Base-by-base conservation (phyloP, 2,797 vertebrate genomes). In the Sparidentex hasta region DNA sequence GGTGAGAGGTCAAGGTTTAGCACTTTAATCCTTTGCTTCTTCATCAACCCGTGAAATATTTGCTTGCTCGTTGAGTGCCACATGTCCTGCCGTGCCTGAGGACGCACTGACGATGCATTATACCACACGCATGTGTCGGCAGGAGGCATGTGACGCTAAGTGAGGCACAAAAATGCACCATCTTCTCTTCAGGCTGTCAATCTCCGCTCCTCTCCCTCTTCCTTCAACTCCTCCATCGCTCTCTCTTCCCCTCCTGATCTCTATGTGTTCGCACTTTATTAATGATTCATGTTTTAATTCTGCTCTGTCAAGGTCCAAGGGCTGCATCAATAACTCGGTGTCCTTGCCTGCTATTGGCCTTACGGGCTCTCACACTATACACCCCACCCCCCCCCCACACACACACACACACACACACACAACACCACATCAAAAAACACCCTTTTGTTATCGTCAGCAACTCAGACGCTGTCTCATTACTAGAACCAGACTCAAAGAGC, bases 211-310 rank as follows among this genome's bases (percentile, higher is more conserved):
- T 61, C 17, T 18, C 41, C 54, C 23, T 64, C 17, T 48, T 21
- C 47, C 33, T 71, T 76, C 14, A 25, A 47, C 14, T 41, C 74
- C 54, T 78, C 73, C 55, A 41, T 80, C 81, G 23, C 27, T 74
- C 51, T 66, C 43, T 81, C n/a, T 25, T 65, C 71, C 76, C 44
- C 58, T 78, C 11, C 55, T 76, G 48, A 77, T 83, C 61, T 62
- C 52, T 47, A 16, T 50, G 68, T 82, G 73, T 88, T 78, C 69
- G 65, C 54, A 65, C 69, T 74, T 25, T 82, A 85, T 91, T 83
- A 91, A 92, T 88, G 85, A 84, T 92, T 88, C 83, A 90, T 92
- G 83, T 84, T 92, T 89, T 88, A 91, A 90, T 90, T 90, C 70
- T 14, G 17, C 59, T 72, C 74, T 52, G 76, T 84, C 83, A 82